phyloP scores from a whole-genome alignment of 2,888 invertebrate species.

The Xestobium rufovillosum region DNA sequence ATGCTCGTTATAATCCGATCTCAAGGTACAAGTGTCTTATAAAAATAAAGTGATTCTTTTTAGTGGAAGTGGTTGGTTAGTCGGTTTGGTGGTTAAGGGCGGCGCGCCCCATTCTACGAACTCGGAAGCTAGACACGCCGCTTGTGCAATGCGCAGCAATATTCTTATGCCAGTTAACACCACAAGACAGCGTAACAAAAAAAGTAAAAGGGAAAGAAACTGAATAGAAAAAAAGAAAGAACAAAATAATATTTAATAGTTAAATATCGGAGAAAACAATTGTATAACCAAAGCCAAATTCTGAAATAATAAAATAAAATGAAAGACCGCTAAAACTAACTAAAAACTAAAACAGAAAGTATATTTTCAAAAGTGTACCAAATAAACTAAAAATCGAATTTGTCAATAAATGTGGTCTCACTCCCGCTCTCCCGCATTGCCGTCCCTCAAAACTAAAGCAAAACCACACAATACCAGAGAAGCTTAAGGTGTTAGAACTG shows the following conservation, averaged over 20 bases:
- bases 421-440: conserved; percentile 39
- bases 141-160: conserved; percentile 30
- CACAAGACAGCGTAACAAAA: conserved; percentile 34
- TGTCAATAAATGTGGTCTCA: conserved; percentile 36
- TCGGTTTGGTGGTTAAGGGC: conserved; percentile 34
- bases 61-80: conserved; percentile 41
- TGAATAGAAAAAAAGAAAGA: conserved; percentile 23
- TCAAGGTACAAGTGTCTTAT: conserved; percentile 35
- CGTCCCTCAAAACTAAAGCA: conserved; percentile 35
- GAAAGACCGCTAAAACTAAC: conserved; percentile 26
- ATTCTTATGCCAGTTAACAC: conserved; percentile 35
- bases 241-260: conserved; percentile 16
- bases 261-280: conserved; percentile 17
- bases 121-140: conserved; percentile 22
- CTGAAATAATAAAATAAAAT: conserved; percentile 19
- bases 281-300: conserved; percentile 24
- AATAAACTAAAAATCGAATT: conserved; percentile 18
- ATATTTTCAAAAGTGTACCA: conserved; percentile 19
- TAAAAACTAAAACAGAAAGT: conserved; percentile 16
- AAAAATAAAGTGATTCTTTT: conserved; percentile 40
- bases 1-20: conserved; percentile 32
- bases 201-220: conserved; percentile 19
- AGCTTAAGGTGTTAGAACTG: conserved; percentile 35
- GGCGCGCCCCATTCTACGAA: no score
- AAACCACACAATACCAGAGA: conserved; percentile 38